These are phyloP conservation scores for Cyprinodon brontotheroides DNA, from an alignment of 2,113 vertebrate genomes.

Conservation along the genomic window DNA sequence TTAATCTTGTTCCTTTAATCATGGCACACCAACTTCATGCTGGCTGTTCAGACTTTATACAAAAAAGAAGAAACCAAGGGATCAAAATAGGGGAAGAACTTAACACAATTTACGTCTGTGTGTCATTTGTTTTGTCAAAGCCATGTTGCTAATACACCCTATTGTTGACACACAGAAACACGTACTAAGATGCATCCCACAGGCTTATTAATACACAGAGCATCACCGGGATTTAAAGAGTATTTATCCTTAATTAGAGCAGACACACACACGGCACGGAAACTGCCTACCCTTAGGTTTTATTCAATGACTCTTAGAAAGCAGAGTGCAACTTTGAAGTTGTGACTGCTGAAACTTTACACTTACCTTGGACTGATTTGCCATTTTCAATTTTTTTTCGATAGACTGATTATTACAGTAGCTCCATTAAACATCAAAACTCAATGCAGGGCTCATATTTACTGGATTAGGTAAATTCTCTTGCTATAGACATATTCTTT, in stretches of 20 bases:
- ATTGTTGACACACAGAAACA: slow-evolving; percentile 21
- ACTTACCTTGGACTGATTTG: slow-evolving; percentile 51
- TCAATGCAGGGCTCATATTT: slow-evolving; percentile 29
- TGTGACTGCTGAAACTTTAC: slow-evolving; percentile 36
- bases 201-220: slow-evolving; percentile 24
- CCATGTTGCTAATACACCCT: slow-evolving; percentile 19
- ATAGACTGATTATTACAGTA: slow-evolving; percentile 50
- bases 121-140: slow-evolving; percentile 36
- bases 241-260: slow-evolving; percentile 33
- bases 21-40: slow-evolving; percentile 18
- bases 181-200: slow-evolving; percentile 4
- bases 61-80: background rate
- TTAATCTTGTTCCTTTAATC: slow-evolving; percentile 49
- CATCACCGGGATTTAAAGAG: slow-evolving; percentile 25
- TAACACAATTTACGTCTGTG: slow-evolving; percentile 24
- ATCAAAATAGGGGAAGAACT: slow-evolving; percentile 16
- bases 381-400: slow-evolving; percentile 38
- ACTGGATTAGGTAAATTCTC: slow-evolving; percentile 61
- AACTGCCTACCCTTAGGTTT: slow-evolving; percentile 12
- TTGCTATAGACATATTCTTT: slow-evolving; percentile 52
- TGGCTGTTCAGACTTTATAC: slow-evolving; percentile 25
- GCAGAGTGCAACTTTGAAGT: slow-evolving; percentile 49
- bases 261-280: slow-evolving; percentile 4
- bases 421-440: slow-evolving; percentile 44
- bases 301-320: slow-evolving; percentile 36